Conservation (phyloP, 2,888 invertebrate genomes). For the Hofmannophila pseudospretella region DNA sequence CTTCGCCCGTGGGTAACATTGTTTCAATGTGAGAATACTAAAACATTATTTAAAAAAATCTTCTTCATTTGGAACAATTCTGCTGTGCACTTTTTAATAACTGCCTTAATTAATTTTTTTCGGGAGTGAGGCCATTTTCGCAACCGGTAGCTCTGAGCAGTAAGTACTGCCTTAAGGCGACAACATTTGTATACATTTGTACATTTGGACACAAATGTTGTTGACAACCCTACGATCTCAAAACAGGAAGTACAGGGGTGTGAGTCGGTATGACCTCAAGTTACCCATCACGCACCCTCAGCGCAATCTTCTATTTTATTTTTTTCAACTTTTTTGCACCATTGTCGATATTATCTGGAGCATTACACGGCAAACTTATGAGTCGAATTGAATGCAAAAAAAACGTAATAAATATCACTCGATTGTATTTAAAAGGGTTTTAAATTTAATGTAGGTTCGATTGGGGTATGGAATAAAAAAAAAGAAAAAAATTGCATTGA, state of each 20-base stretch:
- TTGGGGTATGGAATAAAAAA: slow-evolving; percentile 52
- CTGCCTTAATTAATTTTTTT: no score
- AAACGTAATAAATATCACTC: slow-evolving; percentile 75
- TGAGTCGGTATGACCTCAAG: slow-evolving; percentile 74
- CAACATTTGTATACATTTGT: no score
- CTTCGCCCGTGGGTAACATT: no score
- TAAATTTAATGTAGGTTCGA: slow-evolving; percentile 67
- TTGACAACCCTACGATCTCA: slow-evolving; percentile 49
- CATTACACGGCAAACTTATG: slow-evolving; percentile 52
- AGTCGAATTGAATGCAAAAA: slow-evolving; percentile 47
- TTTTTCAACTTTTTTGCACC: slow-evolving; percentile 27
- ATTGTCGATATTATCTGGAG: slow-evolving; percentile 61
- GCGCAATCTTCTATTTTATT: slow-evolving; percentile 33
- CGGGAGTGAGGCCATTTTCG: no score
- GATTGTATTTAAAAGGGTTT: slow-evolving; percentile 74
- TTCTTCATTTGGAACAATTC: no score
- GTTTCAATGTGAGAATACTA: no score
- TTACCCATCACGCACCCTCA: slow-evolving; percentile 66
- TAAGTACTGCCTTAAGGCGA: no score
- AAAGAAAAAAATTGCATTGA: slow-evolving; percentile 15
- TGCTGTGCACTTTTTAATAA: no score
- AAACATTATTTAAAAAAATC: no score
- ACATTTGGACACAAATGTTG: no score
- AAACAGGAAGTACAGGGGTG: slow-evolving; percentile 73
- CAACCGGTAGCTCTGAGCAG: no score